phyloP scores from a whole-genome alignment of 2,888 invertebrate genomes.

The Yponomeuta cagnagella region DNA sequence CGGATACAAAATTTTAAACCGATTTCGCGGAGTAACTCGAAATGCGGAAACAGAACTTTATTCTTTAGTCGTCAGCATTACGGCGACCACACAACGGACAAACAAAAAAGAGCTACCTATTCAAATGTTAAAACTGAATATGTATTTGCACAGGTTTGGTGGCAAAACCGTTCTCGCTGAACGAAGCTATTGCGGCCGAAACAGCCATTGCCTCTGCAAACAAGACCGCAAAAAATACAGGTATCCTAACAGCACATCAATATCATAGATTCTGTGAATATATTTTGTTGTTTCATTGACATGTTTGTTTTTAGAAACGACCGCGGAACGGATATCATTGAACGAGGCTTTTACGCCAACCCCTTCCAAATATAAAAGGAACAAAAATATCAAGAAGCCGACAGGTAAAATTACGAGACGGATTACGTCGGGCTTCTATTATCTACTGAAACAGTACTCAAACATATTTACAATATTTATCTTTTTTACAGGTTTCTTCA shows the following conservation, averaged over 20 bases:
- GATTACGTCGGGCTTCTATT: too few species aligned
- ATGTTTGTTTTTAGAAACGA: conserved; percentile 28
- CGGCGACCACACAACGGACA: not conserved
- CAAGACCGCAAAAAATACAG: conserved; percentile 8
- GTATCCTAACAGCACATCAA: not conserved
- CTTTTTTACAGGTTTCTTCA: conserved; percentile 5
- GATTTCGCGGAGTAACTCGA: too few species aligned
- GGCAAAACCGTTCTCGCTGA: conserved; percentile 56
- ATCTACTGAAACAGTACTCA: too few species aligned
- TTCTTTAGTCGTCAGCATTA: not conserved
- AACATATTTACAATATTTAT: too few species aligned
- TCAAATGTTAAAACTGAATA: not conserved
- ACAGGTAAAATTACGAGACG: conserved; percentile 2
- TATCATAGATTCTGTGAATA: not conserved
- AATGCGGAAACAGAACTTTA: too few species aligned
- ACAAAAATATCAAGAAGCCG: conserved; percentile 4
- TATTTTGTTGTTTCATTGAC: not conserved
- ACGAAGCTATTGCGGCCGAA: conserved; percentile 54
- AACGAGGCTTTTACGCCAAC: conserved; percentile 25
- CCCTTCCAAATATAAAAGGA: not conserved
- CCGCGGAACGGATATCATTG: conserved; percentile 29
- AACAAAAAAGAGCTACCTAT: conserved; percentile 1
- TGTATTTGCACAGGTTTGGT: conserved; percentile 36
- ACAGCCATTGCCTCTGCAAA: not conserved
- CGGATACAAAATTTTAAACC: not conserved